Percentiles rank a stretch among this genome's conserved stretches.
Conservation (phyloP, 2,113 vertebrate genomes). For the Muntiacus muntjak region DNA sequence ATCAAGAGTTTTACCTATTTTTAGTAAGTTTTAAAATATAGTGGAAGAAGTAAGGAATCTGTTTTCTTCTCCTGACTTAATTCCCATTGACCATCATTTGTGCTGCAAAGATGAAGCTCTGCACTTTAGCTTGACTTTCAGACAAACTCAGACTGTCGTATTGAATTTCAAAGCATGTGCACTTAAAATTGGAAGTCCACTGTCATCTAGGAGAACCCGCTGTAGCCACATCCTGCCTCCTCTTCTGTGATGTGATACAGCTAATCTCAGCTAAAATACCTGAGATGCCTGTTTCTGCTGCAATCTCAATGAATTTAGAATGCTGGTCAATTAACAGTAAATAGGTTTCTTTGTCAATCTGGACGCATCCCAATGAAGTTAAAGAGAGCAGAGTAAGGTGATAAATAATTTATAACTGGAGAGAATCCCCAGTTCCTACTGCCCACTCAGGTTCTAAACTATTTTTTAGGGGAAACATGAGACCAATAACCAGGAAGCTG, state of each 20-base stretch:
- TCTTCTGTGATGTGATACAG: constrained; percentile 26
- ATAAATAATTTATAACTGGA: constrained; percentile 80
- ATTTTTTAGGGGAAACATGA: constrained; percentile 69
- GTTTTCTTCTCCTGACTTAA: constrained; percentile 20
- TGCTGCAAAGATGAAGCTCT: background rate
- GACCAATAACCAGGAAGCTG: constrained; percentile 67
- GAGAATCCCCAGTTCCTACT: constrained; percentile 72
- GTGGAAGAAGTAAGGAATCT: background rate
- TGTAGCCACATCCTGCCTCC: background rate
- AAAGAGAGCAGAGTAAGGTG: constrained; percentile 72
- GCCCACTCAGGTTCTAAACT: constrained; percentile 64
- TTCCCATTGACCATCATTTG: constrained; percentile 24
- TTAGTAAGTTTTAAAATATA: constrained; percentile 30
- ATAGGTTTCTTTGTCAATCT: constrained; percentile 81
- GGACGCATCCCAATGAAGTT: constrained; percentile 76
- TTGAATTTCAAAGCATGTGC: constrained; percentile 35
- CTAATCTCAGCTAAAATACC: constrained; percentile 71
- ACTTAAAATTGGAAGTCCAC: constrained; percentile 45
- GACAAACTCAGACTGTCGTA: constrained; percentile 19
- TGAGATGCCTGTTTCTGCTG: constrained; percentile 70
- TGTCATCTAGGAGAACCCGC: constrained; percentile 8
- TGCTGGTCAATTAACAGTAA: constrained; percentile 83
- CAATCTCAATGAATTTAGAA: constrained; percentile 76
- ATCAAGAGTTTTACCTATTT: constrained; percentile 12
- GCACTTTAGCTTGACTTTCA: constrained; percentile 12